Evolutionary conservation across 2,797 vertebrate species (phyloP), one percentile per base, ranked within the genome.

Genomic region (Spinus pinus): DNA sequence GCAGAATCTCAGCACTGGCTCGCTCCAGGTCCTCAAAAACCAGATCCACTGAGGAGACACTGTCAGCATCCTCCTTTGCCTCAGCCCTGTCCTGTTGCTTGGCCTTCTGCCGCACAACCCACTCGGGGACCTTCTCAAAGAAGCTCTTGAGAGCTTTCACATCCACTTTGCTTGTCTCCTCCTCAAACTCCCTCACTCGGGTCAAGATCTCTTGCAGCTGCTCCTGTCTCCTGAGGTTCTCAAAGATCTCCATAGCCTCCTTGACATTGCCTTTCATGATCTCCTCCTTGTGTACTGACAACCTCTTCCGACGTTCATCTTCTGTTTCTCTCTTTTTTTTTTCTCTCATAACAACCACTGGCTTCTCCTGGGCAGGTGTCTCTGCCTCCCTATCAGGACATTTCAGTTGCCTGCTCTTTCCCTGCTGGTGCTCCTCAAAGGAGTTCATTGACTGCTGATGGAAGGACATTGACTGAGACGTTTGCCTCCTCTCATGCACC

Each of bases 281-380:
- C 97, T 99, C 98, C 61, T 99, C 98, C 97, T 98, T 99, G 97
- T 99, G 99, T 54, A 99, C 95, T 1, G 99, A 99, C 86, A 99
- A 92, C 64, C 98, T 98, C 96, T 98, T 98, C 47, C 98, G 93
- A 71, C 98, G 97, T 81, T 99, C 98, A 5, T 98, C 98, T 94
- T 98, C 98, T 2, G 98, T 98, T 97, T 98, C 98, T 4, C 53
- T 88, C 41, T 37, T 91, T 12, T 10, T 44, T 75, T 97, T 97
- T 64, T 94, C 92, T 90, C 97, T 95, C 97, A 97, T 97, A 62
- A 97, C 70, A 56, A 98, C 97, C 1, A 1, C 81, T 70, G 88
- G 74, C 62, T 88, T 94, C 83, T 96, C 92, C 60, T 94, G 92
- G 53, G n/a, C 35, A 21, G 72, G 21, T 44, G 41, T 67, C 69